Conservation (phyloP, 2,888 invertebrate species). For the Dicycla oo region DNA sequence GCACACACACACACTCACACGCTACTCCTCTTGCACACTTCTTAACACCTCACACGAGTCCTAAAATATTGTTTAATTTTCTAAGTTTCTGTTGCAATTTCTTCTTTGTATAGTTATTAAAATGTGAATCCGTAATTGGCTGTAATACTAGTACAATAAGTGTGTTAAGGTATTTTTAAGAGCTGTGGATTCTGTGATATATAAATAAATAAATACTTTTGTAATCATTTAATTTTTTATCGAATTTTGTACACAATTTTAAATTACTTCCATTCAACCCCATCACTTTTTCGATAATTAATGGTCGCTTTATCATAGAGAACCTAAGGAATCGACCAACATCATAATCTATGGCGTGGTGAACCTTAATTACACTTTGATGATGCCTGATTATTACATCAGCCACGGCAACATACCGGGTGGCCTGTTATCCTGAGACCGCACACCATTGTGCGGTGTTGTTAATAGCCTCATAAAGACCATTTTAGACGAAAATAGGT, state of each 20-base stretch:
- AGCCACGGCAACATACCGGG: constrained; percentile 23
- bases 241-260: neutral
- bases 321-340: neutral
- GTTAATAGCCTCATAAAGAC: constrained; percentile 15
- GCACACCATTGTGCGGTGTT: constrained; percentile 25
- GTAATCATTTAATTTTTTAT: neutral
- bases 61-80: too few relatives aligned
- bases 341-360: constrained; percentile 2
- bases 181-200: too few relatives aligned
- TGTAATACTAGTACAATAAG: too few relatives aligned
- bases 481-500: constrained; percentile 37
- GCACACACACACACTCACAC: too few relatives aligned
- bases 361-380: constrained; percentile 19
- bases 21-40: too few relatives aligned
- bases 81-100: too few relatives aligned
- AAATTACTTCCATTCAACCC: neutral
- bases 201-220: neutral
- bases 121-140: too few relatives aligned
- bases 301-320: constrained; percentile 2
- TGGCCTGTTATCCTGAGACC: constrained; percentile 34
- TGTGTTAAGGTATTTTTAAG: too few relatives aligned
- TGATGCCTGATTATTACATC: constrained; percentile 27
- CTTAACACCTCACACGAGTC: too few relatives aligned
- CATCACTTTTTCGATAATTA: too few relatives aligned
- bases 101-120: too few relatives aligned